A percentile compares a stretch with the other conserved stretches of the same genome.
Evolutionary conservation across 2,797 vertebrate species (phyloP).

Genomic region (Clamator glandarius): DNA sequence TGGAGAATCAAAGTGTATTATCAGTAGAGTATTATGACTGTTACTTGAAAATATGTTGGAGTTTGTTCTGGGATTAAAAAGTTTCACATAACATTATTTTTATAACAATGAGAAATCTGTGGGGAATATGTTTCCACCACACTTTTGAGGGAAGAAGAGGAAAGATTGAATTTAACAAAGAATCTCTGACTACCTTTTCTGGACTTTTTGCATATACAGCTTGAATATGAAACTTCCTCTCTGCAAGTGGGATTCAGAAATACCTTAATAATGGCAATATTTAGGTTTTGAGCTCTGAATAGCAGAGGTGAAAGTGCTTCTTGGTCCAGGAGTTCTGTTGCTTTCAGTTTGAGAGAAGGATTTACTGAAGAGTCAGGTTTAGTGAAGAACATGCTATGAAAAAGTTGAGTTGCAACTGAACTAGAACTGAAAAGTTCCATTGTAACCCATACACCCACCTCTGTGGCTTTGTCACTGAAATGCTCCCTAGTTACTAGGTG

Average conservation of each 20-base stretch:
- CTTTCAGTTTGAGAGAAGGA: neutral
- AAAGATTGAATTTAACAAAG: neutral
- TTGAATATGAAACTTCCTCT: neutral
- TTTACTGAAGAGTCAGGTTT: neutral
- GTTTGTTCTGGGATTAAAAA: neutral
- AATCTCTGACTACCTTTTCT: neutral
- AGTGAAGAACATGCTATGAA: neutral
- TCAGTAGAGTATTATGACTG: neutral
- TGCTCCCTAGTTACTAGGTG: neutral
- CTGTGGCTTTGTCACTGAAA: neutral
- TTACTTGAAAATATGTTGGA: neutral
- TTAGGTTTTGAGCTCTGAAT: neutral
- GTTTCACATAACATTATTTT: neutral
- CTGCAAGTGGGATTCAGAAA: neutral
- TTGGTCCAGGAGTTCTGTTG: neutral
- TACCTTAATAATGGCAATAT: neutral
- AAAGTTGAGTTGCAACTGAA: neutral
- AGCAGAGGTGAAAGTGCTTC: neutral
- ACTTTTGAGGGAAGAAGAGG: neutral
- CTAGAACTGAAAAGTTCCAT: neutral
- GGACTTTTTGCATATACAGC: neutral
- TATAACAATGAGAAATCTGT: neutral
- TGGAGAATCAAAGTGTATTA: neutral
- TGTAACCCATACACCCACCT: neutral
- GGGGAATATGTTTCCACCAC: neutral